Evolutionary conservation across 2,888 invertebrate species (phyloP), one percentile per base, ranked within the genome.

Genomic region (Drosophila tripunctata): DNA sequence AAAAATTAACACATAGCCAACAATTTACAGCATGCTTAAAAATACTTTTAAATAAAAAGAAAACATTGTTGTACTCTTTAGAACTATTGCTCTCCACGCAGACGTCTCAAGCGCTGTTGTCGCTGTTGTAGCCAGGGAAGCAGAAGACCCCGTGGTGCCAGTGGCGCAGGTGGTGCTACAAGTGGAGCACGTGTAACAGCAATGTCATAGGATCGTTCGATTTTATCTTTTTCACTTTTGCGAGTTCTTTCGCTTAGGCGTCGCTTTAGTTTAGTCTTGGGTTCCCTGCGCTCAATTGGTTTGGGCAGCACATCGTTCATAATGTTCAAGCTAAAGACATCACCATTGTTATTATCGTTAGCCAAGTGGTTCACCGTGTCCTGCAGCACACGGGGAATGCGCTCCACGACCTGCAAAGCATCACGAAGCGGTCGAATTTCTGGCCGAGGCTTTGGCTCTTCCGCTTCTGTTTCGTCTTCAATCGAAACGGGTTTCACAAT

Each of bases 281-380:
- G 17, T 7, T 75, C 51, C 8, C 56, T 67, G 24, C 60, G 62
- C 3, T 55, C 47, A 4, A 67, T 52, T 10, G 58, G 38, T 8
- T 77, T 67, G n/a, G 67, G 69, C 8, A 56, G 4, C 3, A 58
- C 73, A 47, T 83, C 80, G 22, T 72, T 82, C 66, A 76, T 79
- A 5, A 82, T 86, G 43, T 83, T 83, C 1, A 87, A 33, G 22
- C 80, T 87, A 12, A 85, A 85, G 5, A 82, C 64, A 58, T 87
- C 86, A 0, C 63, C 67, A n/a, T 35, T 67, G 14, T 52, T 58
- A 1, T 73, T 55, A 27, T 87, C 86, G 19, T 67, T 35, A 4
- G 86, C 50, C 19, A 87, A 54, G 12, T 76, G 81, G 24, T 24
- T 82, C 0, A 83, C 80, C 0, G 88, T 87, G 4, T 83, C 83